Base-by-base conservation (phyloP, 1,140 invertebrate genomes). In the Dufourea novaeangliae region DNA sequence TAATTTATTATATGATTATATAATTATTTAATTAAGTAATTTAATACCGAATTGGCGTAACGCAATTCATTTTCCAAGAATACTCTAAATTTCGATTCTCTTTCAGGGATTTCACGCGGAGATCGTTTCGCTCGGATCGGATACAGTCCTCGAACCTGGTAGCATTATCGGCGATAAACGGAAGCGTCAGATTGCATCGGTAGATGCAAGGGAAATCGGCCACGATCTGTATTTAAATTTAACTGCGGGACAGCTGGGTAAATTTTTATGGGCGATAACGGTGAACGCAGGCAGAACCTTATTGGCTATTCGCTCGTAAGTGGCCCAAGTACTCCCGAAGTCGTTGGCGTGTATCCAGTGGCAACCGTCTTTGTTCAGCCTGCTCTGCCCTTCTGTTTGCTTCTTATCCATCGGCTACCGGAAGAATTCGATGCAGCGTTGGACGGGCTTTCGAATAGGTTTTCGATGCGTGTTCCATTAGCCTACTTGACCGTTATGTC, bases 241-340 rank as follows among this genome's bases (percentile, higher is more conserved):
- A 14, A 54, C 44, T 17, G 8, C 11, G 7, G 29, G 10, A 44
- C 50, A 14, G 22, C 20, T 7, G 62, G 41, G 25, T 62, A 54
- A 62, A 71, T 71, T 71, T 77, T 77, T 52, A 77, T n/a, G 57
- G 34, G 7, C 57, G 32, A 77, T 77, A 71, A 77, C 67, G 56
- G 37, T 17, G 64, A 69, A 69, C 52, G 20, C 39, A 27, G 56
- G 10, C 37, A 39, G 34, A 77, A 39, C n/a, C 57, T 71, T 71
- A 77, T 71, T 77, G 67, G 67, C 74, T 27, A 32, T 77, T 71
- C 44, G 56, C 20, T 71, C 32, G 41, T 70, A 70, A 37, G 54
- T 52, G 52, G 56, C n/a, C 39, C 10, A 32, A 27, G 32, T 29
- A 34, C 22, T 34, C 41, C 17, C 44, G 25, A 59, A 37, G n/a